Conservation (phyloP, 2,888 invertebrate genomes). For the Liposcelis brunnea region DNA sequence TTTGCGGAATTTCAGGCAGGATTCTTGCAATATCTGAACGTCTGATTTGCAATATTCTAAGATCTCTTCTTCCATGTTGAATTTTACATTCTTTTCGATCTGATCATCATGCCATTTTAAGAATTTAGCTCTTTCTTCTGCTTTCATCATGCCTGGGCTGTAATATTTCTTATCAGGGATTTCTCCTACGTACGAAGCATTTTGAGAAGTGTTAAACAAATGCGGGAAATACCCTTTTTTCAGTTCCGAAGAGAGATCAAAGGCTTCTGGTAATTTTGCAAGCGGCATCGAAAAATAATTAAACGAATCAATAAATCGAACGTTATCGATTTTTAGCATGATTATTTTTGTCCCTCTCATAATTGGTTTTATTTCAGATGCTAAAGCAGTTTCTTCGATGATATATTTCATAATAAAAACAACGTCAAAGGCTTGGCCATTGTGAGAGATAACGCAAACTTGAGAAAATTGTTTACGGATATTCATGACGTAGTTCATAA, state of each 20-base stretch:
- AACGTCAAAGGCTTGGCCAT: not conserved
- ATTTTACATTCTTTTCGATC: not conserved
- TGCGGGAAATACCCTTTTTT: conserved; percentile 18
- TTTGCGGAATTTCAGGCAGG: conserved; percentile 9
- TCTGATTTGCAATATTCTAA: conserved; percentile 10
- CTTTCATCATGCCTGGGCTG: conserved; percentile 15
- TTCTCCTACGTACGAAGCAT: conserved; percentile 16
- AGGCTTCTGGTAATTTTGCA: conserved; percentile 17
- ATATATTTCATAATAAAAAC: not conserved
- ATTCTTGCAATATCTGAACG: conserved; percentile 7
- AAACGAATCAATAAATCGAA: not conserved
- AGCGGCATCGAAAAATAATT: not conserved
- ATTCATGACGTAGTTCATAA: not conserved
- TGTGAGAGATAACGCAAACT: not conserved
- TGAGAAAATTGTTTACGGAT: not conserved
- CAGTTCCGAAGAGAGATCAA: conserved; percentile 15
- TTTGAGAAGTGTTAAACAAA: conserved; percentile 16
- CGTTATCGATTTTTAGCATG: not conserved
- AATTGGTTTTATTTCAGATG: no score
- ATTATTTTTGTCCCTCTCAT: conserved; percentile 11
- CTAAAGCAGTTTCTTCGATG: not conserved
- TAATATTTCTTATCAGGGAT: conserved; percentile 15
- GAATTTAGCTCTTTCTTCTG: conserved; percentile 13
- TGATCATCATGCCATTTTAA: conserved; percentile 15
- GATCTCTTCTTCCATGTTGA: conserved; percentile 8